A percentile compares a stretch with the other conserved stretches of the same genome.
phyloP scores from a whole-genome alignment of 2,797 vertebrate genomes.

The Numenius phaeopus region DNA sequence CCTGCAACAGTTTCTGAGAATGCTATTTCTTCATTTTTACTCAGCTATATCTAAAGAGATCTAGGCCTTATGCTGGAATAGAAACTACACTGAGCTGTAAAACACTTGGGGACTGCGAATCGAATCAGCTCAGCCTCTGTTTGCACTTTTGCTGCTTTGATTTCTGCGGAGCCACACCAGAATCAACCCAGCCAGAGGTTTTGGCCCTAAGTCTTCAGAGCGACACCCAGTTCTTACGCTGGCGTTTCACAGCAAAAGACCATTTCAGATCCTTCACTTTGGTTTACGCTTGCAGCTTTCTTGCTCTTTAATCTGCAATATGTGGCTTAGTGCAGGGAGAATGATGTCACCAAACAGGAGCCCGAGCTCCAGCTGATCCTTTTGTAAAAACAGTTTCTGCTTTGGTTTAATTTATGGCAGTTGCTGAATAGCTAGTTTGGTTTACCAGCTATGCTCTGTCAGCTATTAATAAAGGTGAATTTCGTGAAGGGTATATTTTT shows the following conservation, averaged over 20 bases:
- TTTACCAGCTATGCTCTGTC: constrained; percentile 26
- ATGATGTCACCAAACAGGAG: constrained; percentile 29
- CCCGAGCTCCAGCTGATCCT: constrained; percentile 12
- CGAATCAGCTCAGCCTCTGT: not conserved
- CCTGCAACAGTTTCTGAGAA: not conserved
- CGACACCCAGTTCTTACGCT: not conserved
- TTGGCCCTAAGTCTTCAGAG: not conserved
- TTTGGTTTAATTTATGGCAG: constrained; percentile 28
- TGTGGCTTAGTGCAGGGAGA: not conserved
- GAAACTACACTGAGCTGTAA: not conserved
- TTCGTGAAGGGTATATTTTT: not conserved
- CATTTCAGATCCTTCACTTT: not conserved
- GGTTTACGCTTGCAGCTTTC: constrained; percentile 13
- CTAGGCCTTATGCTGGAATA: not conserved
- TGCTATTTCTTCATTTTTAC: not conserved
- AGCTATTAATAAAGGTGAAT: constrained; percentile 47
- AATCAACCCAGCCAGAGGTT: not conserved
- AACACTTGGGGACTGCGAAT: not conserved
- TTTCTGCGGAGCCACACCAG: not conserved
- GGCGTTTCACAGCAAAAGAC: not conserved
- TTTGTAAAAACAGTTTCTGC: constrained; percentile 34
- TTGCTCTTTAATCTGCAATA: constrained; percentile 32
- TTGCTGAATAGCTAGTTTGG: constrained; percentile 10
- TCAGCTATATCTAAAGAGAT: not conserved
- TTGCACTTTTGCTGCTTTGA: not conserved